Evolutionary conservation across 2,113 vertebrate genomes (phyloP), one percentile per base, ranked within the genome.

Genomic region (Charina bottae): DNA sequence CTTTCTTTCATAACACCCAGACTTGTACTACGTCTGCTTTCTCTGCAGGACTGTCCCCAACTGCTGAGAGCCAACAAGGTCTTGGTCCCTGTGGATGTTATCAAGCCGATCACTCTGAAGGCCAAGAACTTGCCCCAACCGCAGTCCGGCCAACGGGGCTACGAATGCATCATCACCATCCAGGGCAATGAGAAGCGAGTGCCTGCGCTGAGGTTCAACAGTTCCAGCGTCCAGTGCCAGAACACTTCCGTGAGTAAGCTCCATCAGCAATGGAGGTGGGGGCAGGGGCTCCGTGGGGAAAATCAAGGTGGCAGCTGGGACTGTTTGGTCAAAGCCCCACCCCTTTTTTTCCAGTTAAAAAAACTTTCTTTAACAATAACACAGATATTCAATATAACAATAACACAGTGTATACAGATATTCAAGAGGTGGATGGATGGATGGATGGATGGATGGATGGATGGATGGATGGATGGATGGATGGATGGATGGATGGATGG

Each of bases 71-170:
- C 98, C 0, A 99, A 98, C 87, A 98, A 98, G 96, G 98, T 99
- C 97, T 97, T 99, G 97, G 99, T 99, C 54, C 99, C 99, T 0
- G 99, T 99, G 87, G 98, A 98, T 8, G 98, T 99, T 93, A 98
- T 99, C 96, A 99, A 99, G 95, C 99, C 99, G 0, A 99, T 99
- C 97, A 99, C 99, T 0, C 97, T 99, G 87, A 98, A 99, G 92
- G 99, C 99, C 90, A 99, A 98, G 97, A 99, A 99, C 96, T 97
- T 99, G 10, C 99, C 99, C 0, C 99, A 99, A 96, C 99, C 99
- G 0, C 99, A 99, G 96, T 99, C 99, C 0, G 99, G 99, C n/a
- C 99, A 99, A 96, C 95, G 98, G 0, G 99, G 99, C 13, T 99
- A 99, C 0, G 99, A 99, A 94, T 99, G 99, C 90, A 95, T 99